Percentiles rank a stretch among this genome's conserved stretches.
These are phyloP conservation scores for Vulpes vulpes DNA, from an alignment of 2,113 vertebrate genomes.

Conservation along the genomic window DNA sequence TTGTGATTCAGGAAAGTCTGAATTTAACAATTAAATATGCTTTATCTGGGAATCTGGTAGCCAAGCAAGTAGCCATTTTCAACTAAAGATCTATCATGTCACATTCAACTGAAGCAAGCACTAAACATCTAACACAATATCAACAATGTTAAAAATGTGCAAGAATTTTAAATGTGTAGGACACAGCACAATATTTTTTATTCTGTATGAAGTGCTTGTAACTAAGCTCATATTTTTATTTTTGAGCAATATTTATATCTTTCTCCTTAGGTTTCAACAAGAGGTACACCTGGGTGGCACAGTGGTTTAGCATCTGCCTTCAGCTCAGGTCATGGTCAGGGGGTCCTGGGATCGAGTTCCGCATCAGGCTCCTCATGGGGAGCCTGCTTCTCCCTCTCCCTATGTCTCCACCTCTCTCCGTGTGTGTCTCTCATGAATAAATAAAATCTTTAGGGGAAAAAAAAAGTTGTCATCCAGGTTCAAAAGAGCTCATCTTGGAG, in stretches of 20 bases:
- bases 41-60: background rate
- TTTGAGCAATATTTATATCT: background rate
- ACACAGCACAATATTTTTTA: background rate
- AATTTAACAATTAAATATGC: constrained; percentile 45
- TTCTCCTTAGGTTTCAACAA: constrained; percentile 5
- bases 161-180: background rate
- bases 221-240: background rate
- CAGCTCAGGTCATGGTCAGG: too few species aligned
- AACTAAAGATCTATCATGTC: background rate
- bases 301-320: too few species aligned
- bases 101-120: background rate
- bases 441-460: too few species aligned
- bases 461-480: background rate
- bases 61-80: background rate
- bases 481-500: background rate
- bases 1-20: background rate
- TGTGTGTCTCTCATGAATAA: too few species aligned
- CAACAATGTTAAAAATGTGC: background rate
- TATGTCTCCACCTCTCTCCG: too few species aligned
- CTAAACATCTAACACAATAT: background rate
- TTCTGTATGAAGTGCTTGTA: background rate
- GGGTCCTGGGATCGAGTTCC: too few species aligned
- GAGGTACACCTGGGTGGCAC: too few species aligned
- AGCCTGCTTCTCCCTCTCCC: too few species aligned
- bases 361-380: too few species aligned